A percentile compares a stretch with the other conserved stretches of the same genome.
Evolutionary conservation across 2,888 invertebrate species (phyloP).

Genomic region (Hypsopygia costalis): DNA sequence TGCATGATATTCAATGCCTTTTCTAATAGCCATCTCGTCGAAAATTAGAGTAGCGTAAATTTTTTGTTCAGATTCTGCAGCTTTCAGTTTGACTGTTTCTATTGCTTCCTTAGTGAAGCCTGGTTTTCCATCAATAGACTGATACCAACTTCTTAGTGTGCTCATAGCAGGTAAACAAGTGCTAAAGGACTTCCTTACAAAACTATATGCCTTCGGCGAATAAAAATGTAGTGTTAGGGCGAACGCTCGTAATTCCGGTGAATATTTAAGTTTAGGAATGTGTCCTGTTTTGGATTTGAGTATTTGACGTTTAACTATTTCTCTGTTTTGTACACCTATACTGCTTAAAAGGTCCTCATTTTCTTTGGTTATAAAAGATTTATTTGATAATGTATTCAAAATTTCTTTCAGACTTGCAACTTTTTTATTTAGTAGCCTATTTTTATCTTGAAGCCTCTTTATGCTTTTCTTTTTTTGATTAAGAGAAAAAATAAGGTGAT

Average conservation of each 20-base stretch:
- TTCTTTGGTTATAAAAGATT: background rate
- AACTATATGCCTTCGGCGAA: constrained; percentile 14
- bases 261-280: constrained; percentile 1
- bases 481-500: background rate
- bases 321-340: no score
- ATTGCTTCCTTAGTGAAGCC: constrained; percentile 17
- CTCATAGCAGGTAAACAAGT: constrained; percentile 13
- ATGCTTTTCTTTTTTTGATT: background rate
- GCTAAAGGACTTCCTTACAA: constrained; percentile 13
- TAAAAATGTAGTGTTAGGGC: constrained; percentile 14
- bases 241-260: constrained; percentile 7
- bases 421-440: background rate
- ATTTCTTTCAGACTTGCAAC: background rate
- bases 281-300: background rate
- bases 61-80: background rate
- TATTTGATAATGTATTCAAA: background rate
- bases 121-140: constrained; percentile 11
- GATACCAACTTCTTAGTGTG: constrained; percentile 13
- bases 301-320: no score
- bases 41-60: constrained; percentile 9
- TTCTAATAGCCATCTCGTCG: constrained; percentile 18
- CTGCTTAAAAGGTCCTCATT: no score
- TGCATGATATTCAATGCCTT: no score
- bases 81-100: constrained; percentile 10
- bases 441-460: background rate